Evolutionary conservation across 1,140 invertebrate genomes (phyloP), one percentile per base, ranked within the genome.

Genomic region (Neodiprion pinetum): DNA sequence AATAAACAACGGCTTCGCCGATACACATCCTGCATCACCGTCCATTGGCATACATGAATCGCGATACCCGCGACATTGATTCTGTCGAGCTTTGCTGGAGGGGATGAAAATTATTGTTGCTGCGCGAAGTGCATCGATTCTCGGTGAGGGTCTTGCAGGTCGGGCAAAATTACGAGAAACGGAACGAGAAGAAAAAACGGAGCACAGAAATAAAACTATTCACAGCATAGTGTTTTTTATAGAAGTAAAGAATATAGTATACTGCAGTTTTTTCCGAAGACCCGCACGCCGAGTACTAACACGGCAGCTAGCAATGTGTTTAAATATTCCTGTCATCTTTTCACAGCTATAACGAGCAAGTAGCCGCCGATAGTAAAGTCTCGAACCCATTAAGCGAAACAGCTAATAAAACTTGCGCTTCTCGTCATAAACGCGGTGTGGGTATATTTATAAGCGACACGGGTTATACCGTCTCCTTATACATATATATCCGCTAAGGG

Each of bases 351-450:
- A 69, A 69, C 67, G 67, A 69, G 21, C 67, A 69, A 69, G 67
- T 69, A 47, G 67, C 67, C 67, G 67, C 14, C 67, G 67, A 69
- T 47, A 69, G 11, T 69, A 69, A 69, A 69, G 67, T 69, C 67
- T 69, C 11, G 67, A 47, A 69, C 40, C 67, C 67, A 69, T 69
- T 69, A 69, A 69, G 67, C 67, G 67, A 69, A 69, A 69, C 67
- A 69, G 67, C 67, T 69, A 69, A 69, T 69, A 69, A 69, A 69
- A 69, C 67, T 69, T 47, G 67, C 12, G 67, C 67, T 69, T 47
- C 21, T 14, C 67, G 40, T 69, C 67, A 69, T 69, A 69, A 69
- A 69, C 23, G 67, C 5, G 11, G 67, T 40, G 28, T 40, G 28
- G 28, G 28, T 69, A 17, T 69, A 69, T 69, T 69, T 69, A 47